Conservation (phyloP, 2,888 invertebrate species). For the Pachycephus smyrnensis region DNA sequence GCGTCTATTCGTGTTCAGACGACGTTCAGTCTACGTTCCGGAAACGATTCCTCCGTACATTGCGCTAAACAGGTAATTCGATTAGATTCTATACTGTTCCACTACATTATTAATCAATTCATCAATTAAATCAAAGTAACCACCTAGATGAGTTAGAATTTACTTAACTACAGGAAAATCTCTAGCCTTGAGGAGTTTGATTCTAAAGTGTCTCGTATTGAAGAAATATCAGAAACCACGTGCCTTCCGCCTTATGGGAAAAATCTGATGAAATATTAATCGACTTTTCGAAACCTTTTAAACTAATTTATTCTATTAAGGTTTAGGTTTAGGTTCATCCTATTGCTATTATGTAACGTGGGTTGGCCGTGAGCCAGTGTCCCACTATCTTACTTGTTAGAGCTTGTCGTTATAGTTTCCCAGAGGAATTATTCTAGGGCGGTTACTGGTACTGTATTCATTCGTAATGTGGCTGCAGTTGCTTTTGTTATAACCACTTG, state of each 20-base stretch:
- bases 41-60: slow-evolving; percentile 32
- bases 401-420: neutral
- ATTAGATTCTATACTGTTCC: neutral
- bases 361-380: slow-evolving; percentile 46
- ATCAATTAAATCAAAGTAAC: neutral
- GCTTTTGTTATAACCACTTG: neutral
- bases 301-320: neutral
- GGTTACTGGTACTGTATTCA: neutral
- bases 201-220: neutral
- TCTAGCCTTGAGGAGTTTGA: neutral
- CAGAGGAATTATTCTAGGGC: neutral
- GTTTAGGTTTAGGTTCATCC: neutral
- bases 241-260: neutral
- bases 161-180: neutral
- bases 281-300: neutral
- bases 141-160: neutral
- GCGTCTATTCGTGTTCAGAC: slow-evolving; percentile 46
- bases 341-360: slow-evolving; percentile 45
- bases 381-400: slow-evolving; percentile 37
- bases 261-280: neutral
- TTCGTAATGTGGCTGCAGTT: neutral
- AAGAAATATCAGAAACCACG: neutral
- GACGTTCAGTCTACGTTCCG: slow-evolving; percentile 37
- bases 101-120: neutral
- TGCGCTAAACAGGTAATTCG: slow-evolving; percentile 23